Evolutionary conservation across 23 tunicate species (phyloP).

Genomic region (Trididemnum miniatum): DNA sequence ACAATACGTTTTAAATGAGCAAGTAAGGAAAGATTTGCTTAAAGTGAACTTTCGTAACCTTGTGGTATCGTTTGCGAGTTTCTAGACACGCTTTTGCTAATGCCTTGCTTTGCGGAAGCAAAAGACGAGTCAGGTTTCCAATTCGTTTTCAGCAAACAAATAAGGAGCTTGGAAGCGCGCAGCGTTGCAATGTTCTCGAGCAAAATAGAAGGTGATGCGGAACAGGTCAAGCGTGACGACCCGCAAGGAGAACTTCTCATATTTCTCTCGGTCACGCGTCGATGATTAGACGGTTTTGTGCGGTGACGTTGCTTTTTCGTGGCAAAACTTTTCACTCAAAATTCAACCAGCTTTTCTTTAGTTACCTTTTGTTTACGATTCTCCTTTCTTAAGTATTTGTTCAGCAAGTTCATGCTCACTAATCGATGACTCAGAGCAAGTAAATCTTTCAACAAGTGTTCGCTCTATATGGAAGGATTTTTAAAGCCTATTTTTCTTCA

Average conservation of each 20-base stretch:
- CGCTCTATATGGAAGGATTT: too few species aligned
- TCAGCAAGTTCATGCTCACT: too few species aligned
- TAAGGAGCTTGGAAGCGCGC: not conserved
- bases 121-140: not conserved
- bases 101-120: not conserved
- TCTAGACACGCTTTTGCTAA: slow-evolving; percentile 14
- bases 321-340: too few species aligned
- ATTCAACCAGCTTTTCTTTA: too few species aligned
- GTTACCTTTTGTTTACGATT: too few species aligned
- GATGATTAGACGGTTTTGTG: too few species aligned
- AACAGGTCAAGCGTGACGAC: slow-evolving; percentile 27
- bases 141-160: not conserved
- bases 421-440: too few species aligned
- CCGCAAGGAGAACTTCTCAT: not conserved
- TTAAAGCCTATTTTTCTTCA: too few species aligned
- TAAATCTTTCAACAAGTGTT: too few species aligned
- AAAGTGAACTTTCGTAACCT: slow-evolving; percentile 6
- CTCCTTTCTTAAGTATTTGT: too few species aligned
- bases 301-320: too few species aligned
- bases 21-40: not conserved
- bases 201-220: not conserved
- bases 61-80: slow-evolving; percentile 3
- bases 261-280: slow-evolving; percentile 18
- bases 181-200: not conserved
- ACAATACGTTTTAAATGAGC: not conserved